These are phyloP conservation scores for Mantis religiosa DNA, from an alignment of 2,888 invertebrate species.

Conservation along the genomic window DNA sequence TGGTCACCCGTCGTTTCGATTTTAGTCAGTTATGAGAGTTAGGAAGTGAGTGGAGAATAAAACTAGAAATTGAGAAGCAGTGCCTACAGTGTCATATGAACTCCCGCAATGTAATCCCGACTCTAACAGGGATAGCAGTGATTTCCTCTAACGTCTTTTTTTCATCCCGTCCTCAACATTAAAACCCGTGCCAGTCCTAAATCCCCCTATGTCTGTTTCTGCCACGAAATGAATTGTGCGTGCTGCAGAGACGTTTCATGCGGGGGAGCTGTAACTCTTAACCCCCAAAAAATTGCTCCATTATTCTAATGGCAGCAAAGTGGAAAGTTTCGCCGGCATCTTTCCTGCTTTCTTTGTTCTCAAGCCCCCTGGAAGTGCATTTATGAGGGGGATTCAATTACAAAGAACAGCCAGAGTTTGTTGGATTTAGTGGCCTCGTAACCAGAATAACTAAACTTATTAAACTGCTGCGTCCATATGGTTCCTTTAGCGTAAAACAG, in stretches of 20 bases:
- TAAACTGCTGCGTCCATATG: not conserved
- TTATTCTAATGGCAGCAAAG: not conserved
- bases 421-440: not conserved
- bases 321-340: not conserved
- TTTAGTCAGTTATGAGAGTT: no score
- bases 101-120: not conserved
- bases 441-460: not conserved
- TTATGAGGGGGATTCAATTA: not conserved
- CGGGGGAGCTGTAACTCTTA: not conserved
- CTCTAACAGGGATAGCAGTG: not conserved
- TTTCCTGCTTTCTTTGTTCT: not conserved
- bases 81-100: no score
- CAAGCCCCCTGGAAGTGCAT: not conserved
- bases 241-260: not conserved
- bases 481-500: not conserved
- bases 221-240: not conserved
- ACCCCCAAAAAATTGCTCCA: not conserved
- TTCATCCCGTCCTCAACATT: not conserved
- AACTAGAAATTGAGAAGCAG: no score
- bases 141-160: not conserved
- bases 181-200: not conserved
- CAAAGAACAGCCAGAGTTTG: not conserved
- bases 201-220: not conserved
- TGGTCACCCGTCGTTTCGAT: no score
- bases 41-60: no score